A percentile compares a stretch with the other conserved stretches of the same genome.
Evolutionary conservation across 1,140 invertebrate genomes (phyloP).

Genomic region (Stenopsyche tienmushanensis): DNA sequence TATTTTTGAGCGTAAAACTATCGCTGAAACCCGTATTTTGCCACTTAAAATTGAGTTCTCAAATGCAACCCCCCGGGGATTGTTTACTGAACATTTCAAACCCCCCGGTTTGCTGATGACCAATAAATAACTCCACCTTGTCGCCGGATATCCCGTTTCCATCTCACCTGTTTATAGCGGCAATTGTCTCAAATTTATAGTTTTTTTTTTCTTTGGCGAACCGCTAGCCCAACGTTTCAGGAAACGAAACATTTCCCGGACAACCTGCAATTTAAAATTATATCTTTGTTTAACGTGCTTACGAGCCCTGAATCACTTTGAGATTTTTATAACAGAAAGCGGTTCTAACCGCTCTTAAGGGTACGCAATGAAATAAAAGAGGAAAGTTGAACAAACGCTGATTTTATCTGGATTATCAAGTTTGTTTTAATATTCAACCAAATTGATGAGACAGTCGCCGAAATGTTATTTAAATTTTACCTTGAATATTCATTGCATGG

Average conservation of each 20-base stretch:
- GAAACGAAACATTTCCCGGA: conserved; percentile 32
- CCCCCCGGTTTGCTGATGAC: background rate
- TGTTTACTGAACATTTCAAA: background rate
- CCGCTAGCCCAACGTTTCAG: background rate
- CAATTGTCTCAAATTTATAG: conserved; percentile 35
- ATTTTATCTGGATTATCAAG: too few relatives aligned
- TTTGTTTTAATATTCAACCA: too few relatives aligned
- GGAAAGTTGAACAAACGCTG: too few relatives aligned
- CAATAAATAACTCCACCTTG: conserved; percentile 33
- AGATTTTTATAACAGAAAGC: too few relatives aligned
- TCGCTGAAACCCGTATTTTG: background rate
- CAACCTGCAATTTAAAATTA: conserved; percentile 22
- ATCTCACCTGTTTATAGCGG: conserved; percentile 33
- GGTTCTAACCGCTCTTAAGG: too few relatives aligned
- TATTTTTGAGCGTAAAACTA: background rate
- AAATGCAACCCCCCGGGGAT: background rate
- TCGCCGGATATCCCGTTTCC: conserved; percentile 34
- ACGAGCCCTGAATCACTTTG: background rate
- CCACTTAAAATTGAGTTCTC: background rate
- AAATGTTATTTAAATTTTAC: too few relatives aligned
- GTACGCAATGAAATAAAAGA: too few relatives aligned
- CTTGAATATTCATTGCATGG: too few relatives aligned
- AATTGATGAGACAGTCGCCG: too few relatives aligned
- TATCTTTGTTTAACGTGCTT: background rate
- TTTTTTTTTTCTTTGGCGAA: conserved; percentile 19